A percentile compares a stretch with the other conserved stretches of the same genome.
Conservation (phyloP, 2,113 vertebrate genomes). For the Cryptotis parvus region DNA sequence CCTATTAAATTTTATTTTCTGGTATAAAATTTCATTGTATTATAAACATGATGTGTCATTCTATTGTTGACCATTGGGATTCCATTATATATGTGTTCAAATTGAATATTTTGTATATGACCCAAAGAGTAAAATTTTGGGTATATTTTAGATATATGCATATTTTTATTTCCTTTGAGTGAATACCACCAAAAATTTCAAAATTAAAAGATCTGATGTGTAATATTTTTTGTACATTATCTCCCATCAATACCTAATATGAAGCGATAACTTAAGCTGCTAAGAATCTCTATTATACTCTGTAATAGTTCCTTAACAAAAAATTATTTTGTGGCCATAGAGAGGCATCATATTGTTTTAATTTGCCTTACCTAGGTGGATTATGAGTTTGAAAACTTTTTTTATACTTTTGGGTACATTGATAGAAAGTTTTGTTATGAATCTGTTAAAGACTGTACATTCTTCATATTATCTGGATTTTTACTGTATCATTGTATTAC, state of each 20-base stretch:
- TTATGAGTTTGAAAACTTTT: no score
- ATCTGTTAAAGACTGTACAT: no score
- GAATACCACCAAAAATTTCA: background rate
- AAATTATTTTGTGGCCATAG: no score
- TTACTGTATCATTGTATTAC: no score
- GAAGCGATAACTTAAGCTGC: background rate
- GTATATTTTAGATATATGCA: background rate
- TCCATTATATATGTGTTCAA: background rate
- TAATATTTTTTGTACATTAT: background rate
- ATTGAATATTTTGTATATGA: background rate
- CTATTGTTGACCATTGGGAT: background rate
- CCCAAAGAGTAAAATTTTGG: background rate
- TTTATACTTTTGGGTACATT: no score
- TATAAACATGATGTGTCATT: background rate
- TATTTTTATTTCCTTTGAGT: background rate
- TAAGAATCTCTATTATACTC: background rate
- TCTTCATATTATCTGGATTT: no score
- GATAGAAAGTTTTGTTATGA: no score
- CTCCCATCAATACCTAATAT: background rate
- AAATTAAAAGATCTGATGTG: background rate
- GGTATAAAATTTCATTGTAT: background rate
- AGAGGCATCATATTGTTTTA: no score
- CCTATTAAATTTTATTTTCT: background rate
- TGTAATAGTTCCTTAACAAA: no score
- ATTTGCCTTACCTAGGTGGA: no score